Evolutionary conservation across 2,797 vertebrate genomes (phyloP), one percentile per base, ranked within the genome.

Genomic region (Rhadinocentrus ornatus): DNA sequence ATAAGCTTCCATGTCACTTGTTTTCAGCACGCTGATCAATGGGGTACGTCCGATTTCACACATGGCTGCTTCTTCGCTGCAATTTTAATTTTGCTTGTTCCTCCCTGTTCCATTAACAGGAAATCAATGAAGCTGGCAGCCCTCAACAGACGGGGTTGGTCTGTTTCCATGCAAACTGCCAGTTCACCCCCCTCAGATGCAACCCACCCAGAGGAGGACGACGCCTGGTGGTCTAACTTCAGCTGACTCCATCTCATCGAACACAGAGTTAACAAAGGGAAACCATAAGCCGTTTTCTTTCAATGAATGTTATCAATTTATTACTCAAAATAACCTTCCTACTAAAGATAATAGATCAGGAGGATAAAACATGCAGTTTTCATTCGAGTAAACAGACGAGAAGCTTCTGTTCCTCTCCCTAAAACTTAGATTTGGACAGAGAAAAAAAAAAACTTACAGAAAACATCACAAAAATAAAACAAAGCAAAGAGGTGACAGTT

Each of bases 11-110:
- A 41, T 15, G 9, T n/a, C 4, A 50, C 35, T 29, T 70, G 69
- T 66, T 46, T 11, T 5, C 73, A 68, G 44, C 53, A 64, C 48
- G 29, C 15, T 1, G 77, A 93, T 96, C 95, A 88, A 94, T 96
- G 86, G 88, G 93, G 84, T 93, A 89, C 0, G 94, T 96, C 95
- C 87, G 15, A 95, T 96, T 96, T 96, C 91, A 95, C 62, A 87
- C 91, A 89, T 93, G 92, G 90, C 75, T 88, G 93, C 81, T 73
- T 80, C 81, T 73, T 83, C 73, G 58, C 78, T 74, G 54, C 22
- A 64, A 73, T 73, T 81, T 81, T 86, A 83, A 92, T 90, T 83
- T 78, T 41, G 87, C 74, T 53, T 68, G 39, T 75, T 82, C 78
- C 81, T 81, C 67, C 31, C 73, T 64, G 80, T 86, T 88, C 90